Evolutionary conservation across 2,113 vertebrate genomes (phyloP).

Genomic region (Daubentonia madagascariensis): DNA sequence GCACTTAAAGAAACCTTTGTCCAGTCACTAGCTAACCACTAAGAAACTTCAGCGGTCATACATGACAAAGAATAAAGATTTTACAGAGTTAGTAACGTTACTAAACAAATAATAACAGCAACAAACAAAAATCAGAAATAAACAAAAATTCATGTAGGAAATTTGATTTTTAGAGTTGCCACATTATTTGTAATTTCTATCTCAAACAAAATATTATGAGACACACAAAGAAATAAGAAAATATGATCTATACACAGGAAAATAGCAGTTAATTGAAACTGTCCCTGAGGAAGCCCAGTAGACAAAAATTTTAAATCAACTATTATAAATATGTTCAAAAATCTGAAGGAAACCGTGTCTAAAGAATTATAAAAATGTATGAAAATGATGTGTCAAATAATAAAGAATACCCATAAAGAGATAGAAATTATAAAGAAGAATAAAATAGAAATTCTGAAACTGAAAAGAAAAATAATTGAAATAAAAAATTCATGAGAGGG

Average conservation of each 20-base stretch:
- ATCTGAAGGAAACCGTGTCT: neutral
- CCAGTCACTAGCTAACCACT: neutral
- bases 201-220: neutral
- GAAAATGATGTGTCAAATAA: neutral
- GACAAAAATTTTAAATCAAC: neutral
- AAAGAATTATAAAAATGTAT: neutral
- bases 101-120: neutral
- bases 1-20: neutral
- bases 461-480: neutral
- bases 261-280: neutral
- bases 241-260: neutral
- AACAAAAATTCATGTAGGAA: neutral
- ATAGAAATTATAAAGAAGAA: neutral
- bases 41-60: neutral
- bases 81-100: neutral
- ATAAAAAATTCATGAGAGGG: neutral
- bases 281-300: neutral
- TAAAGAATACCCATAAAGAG: neutral
- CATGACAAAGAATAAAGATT: neutral
- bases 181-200: neutral
- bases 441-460: neutral
- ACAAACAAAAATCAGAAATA: neutral
- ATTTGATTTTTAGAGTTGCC: neutral
- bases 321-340: neutral
- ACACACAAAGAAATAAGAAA: neutral